Conservation (phyloP, 2,888 invertebrate genomes). For the Caenorhabditis sulstoni region DNA sequence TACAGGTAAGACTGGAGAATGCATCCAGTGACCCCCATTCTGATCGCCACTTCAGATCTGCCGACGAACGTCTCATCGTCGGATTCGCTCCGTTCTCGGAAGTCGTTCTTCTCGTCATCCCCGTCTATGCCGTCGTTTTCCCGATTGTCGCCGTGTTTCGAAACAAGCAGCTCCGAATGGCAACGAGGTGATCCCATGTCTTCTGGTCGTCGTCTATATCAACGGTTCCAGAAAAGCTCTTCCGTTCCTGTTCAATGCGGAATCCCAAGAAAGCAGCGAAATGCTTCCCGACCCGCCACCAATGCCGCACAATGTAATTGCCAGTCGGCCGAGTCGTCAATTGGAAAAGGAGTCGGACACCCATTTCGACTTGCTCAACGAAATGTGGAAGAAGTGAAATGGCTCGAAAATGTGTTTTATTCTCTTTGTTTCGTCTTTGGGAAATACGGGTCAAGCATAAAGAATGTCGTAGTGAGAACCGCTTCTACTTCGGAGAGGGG, state of each 20-base stretch:
- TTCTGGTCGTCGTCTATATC: no score
- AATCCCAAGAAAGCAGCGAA: conserved; percentile 41
- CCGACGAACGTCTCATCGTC: conserved; percentile 54
- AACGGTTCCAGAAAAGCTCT: conserved; percentile 60
- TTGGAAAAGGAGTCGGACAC: conserved; percentile 67
- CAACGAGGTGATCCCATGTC: conserved; percentile 44
- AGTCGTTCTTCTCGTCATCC: conserved; percentile 68
- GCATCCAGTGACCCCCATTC: no score
- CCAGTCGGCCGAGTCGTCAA: conserved; percentile 52
- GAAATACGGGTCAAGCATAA: conserved; percentile 13
- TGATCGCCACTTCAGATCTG: conserved; percentile 58
- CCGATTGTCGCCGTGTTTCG: conserved; percentile 64
- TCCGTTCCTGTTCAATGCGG: conserved; percentile 62
- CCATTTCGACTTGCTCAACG: conserved; percentile 67
- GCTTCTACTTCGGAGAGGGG: background rate
- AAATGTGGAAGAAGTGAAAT: conserved; percentile 69
- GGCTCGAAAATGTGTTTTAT: background rate
- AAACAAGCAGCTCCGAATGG: conserved; percentile 62
- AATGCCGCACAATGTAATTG: conserved; percentile 31
- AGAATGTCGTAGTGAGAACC: conserved; percentile 8
- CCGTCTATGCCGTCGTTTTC: conserved; percentile 66
- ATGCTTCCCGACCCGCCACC: conserved; percentile 34
- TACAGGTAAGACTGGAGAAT: conserved; percentile 43
- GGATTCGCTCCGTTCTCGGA: conserved; percentile 69
- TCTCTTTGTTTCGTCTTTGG: background rate